A percentile compares a stretch with the other conserved stretches of the same genome.
Conservation (phyloP, 2,797 vertebrate species). For the Gouania willdenowi region DNA sequence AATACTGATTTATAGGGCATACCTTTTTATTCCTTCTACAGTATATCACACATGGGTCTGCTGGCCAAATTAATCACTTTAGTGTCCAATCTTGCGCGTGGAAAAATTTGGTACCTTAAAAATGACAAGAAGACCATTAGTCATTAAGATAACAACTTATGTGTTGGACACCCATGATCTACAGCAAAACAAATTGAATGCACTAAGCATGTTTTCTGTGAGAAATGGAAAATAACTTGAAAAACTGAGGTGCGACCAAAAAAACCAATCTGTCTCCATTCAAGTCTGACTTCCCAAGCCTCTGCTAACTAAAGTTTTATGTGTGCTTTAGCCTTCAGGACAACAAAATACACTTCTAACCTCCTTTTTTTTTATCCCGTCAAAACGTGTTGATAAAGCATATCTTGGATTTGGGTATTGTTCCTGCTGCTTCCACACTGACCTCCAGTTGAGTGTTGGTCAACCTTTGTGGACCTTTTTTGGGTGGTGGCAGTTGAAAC, state of each 20-base stretch:
- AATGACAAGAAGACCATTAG: too few relatives aligned
- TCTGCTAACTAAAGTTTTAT: conserved; percentile 46
- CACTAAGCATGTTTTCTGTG: too few relatives aligned
- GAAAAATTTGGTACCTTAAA: too few relatives aligned
- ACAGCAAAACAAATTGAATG: too few relatives aligned
- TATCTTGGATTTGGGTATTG: conserved; percentile 3
- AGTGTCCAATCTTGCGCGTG: too few relatives aligned
- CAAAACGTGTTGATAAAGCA: conserved; percentile 60
- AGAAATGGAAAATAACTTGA: neutral
- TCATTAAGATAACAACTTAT: too few relatives aligned
- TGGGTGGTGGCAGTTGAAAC: conserved; percentile 26
- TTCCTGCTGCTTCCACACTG: conserved; percentile 9
- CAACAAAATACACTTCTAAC: conserved; percentile 53
- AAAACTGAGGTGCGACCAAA: conserved; percentile 8
- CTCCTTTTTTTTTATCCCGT: conserved; percentile 49
- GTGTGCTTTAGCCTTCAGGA: conserved; percentile 44
- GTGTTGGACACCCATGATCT: too few relatives aligned
- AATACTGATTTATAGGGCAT: conserved; percentile 50
- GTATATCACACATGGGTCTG: too few relatives aligned
- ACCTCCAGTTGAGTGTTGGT: conserved; percentile 29
- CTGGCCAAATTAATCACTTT: too few relatives aligned
- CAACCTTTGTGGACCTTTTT: conserved; percentile 43
- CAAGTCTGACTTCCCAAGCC: conserved; percentile 14
- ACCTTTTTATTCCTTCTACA: too few relatives aligned
- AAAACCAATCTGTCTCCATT: conserved; percentile 22